These are phyloP conservation scores for Heteropelma amictum DNA, from an alignment of 2,888 invertebrate genomes.

Conservation along the genomic window DNA sequence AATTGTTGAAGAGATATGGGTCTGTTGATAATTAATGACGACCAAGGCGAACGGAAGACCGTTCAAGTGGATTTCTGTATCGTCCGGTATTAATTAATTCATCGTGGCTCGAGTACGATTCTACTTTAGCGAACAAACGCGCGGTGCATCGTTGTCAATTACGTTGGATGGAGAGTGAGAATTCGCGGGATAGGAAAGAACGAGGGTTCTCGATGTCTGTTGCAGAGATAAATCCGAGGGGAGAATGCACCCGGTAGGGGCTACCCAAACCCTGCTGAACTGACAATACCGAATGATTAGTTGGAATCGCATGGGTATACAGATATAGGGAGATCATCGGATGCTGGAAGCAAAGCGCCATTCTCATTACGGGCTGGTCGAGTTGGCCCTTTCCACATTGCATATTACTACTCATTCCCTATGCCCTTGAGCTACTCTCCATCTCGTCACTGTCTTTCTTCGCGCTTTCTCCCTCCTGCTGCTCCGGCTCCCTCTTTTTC, in stretches of 20 bases:
- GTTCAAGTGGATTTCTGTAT: not conserved
- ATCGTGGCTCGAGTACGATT: slow-evolving; percentile 33
- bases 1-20: not conserved
- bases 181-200: slow-evolving; percentile 32
- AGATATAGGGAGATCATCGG: slow-evolving; percentile 25
- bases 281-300: slow-evolving; percentile 57
- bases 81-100: slow-evolving; percentile 42
- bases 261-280: not conserved
- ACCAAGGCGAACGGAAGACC: not conserved
- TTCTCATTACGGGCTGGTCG: slow-evolving; percentile 26
- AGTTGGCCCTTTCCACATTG: slow-evolving; percentile 29
- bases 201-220: slow-evolving; percentile 53
- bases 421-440: slow-evolving; percentile 6
- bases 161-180: not conserved
- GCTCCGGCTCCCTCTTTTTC: slow-evolving; percentile 1
- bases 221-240: slow-evolving; percentile 44
- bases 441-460: slow-evolving; percentile 31
- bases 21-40: slow-evolving; percentile 8
- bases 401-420: slow-evolving; percentile 28
- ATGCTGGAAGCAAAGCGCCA: slow-evolving; percentile 1
- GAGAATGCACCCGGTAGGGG: slow-evolving; percentile 7
- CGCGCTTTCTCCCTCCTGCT: not conserved
- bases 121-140: slow-evolving; percentile 11
- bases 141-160: slow-evolving; percentile 28
- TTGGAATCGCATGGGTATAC: slow-evolving; percentile 24